These are phyloP conservation scores for Euphonia xanthogaster DNA, from an alignment of 2,797 vertebrate genomes.

Conservation along the genomic window DNA sequence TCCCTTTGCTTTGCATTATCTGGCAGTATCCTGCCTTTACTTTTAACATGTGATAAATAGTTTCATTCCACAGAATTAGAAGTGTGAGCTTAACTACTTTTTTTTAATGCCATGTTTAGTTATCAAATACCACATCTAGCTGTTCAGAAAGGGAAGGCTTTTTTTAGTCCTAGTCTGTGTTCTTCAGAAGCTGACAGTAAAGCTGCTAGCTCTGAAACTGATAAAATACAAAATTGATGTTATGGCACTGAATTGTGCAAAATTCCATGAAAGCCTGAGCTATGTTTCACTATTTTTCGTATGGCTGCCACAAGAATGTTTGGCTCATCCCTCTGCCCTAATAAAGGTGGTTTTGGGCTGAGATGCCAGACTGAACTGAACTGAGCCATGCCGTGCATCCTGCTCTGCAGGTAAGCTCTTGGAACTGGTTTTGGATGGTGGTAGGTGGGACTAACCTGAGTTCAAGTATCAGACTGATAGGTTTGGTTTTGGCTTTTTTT, in stretches of 20 bases:
- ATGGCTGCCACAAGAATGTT: not conserved
- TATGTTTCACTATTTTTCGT: not conserved
- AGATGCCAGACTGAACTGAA: not conserved
- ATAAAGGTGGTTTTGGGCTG: not conserved
- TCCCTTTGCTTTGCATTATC: not conserved
- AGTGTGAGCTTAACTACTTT: not conserved
- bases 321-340: not conserved
- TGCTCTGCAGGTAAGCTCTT: not conserved
- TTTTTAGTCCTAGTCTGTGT: not conserved
- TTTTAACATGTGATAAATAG: not conserved
- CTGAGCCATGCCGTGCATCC: not conserved
- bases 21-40: not conserved
- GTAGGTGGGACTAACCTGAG: not conserved
- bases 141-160: not conserved
- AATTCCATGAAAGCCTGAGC: not conserved
- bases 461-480: not conserved
- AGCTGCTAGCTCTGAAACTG: not conserved
- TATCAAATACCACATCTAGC: not conserved
- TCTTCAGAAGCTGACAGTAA: not conserved
- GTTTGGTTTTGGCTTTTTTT: not conserved
- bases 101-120: not conserved
- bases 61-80: not conserved
- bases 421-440: rapidly evolving
- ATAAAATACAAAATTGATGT: not conserved
- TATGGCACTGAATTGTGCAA: not conserved